Base-by-base conservation (phyloP, 23 tunicate species). In the Trididemnum clinides region DNA sequence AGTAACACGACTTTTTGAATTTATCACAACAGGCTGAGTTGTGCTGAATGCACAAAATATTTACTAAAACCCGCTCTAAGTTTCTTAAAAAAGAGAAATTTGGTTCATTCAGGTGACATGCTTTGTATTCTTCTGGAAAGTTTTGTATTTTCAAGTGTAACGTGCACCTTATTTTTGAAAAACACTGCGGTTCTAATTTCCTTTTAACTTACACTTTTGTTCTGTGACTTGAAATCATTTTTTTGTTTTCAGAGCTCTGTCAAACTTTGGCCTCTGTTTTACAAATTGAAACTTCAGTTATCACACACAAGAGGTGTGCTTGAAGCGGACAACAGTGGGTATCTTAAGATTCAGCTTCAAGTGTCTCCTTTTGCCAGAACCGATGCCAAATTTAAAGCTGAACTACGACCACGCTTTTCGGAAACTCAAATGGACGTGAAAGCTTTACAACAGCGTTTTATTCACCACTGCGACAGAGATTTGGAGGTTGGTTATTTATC, bases 221-320 rank as follows among this genome's bases (percentile, higher is more conserved):
- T n/a, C n/a, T n/a, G n/a, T n/a, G n/a, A n/a, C n/a, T n/a, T n/a
- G n/a, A 44, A 44, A 10, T 44, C 15, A 2, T 74, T 18, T 74
- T 18, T 74, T 74, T 37, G 7, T 5, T 88, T 51, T 12, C 81
- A 91, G 96, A 49, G 39, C 19, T 39, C 62, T 1, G 51, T 54
- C 28, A 91, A 91, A 65, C 57, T 80, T 1, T 91, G 96, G 96
- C 96, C 96, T 0, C 79, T 91, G 44, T 82, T 73, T 37, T 91
- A 81, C 96, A 91, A 91, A 50, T 80, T 91, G 34, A 86, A 86
- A 33, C 62, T 91, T 10, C 15, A 64, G 51, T 79, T 71, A 28
- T 86, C 96, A 0, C 96, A 86, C 49, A 32, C n/a, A 59, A 29
- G 27, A 15, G 96, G 96, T 0, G 33, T 91, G 33, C 50, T 91